phyloP scores from a whole-genome alignment of 2,113 vertebrate species.

The Leptobrachium leishanense region DNA sequence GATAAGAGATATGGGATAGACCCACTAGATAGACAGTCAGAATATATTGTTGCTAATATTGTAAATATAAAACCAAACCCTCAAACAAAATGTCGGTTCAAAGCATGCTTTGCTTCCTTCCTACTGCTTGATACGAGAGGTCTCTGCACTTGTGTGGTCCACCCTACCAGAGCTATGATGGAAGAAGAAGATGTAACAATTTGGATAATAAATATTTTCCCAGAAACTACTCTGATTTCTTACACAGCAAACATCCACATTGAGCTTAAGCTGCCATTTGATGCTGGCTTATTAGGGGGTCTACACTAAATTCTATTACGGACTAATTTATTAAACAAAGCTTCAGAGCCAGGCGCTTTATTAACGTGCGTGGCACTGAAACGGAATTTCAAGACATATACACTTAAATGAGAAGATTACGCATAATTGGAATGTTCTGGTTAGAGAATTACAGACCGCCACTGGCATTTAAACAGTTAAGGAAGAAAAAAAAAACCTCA shows the following conservation, averaged over 20 bases:
- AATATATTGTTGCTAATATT: no score
- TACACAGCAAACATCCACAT: neutral
- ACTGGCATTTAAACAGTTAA: constrained; percentile 34
- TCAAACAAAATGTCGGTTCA: neutral
- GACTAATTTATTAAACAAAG: neutral
- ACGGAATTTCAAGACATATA: neutral
- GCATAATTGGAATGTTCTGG: neutral
- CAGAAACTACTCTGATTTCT: neutral
- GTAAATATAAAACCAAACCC: neutral
- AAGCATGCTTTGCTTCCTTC: neutral
- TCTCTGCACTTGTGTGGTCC: neutral
- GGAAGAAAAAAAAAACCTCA: constrained; percentile 13
- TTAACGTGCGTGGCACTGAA: neutral
- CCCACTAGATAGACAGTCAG: no score
- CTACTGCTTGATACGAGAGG: neutral
- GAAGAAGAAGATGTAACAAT: neutral
- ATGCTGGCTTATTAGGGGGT: neutral
- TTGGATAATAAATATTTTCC: neutral
- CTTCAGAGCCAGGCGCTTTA: neutral
- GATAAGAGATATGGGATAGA: no score
- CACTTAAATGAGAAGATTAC: neutral
- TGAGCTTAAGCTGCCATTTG: neutral
- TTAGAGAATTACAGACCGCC: neutral
- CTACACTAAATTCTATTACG: neutral
- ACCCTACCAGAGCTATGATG: neutral